Percentiles rank a stretch among this genome's conserved stretches.
Conservation (phyloP, 2,797 vertebrate genomes). For the Lepidocolaptes lacrymiger region DNA sequence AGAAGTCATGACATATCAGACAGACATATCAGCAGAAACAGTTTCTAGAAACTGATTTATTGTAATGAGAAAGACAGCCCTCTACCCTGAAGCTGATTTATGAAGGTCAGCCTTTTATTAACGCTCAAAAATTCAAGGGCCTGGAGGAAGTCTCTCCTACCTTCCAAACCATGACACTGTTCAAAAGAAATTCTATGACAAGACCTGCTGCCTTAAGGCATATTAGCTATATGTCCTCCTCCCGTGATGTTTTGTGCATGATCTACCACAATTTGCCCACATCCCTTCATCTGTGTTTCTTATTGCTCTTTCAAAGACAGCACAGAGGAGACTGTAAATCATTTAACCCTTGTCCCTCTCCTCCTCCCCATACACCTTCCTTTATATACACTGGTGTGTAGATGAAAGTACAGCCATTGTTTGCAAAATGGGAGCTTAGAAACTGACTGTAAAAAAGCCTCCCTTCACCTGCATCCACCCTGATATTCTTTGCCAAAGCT, state of each 20-base stretch:
- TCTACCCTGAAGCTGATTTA: not conserved
- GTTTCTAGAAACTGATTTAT: not conserved
- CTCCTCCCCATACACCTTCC: not conserved
- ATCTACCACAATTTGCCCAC: not conserved
- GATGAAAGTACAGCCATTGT: not conserved
- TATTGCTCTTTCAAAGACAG: not conserved
- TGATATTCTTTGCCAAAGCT: not conserved
- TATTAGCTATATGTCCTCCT: rapidly evolving
- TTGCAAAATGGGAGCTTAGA: not conserved
- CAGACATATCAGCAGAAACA: not conserved
- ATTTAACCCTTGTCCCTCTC: not conserved
- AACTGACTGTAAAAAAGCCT: not conserved
- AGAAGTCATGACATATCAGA: not conserved
- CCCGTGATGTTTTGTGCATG: rapidly evolving
- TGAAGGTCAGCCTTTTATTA: not conserved
- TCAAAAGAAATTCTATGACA: not conserved
- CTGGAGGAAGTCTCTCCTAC: not conserved
- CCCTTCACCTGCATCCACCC: not conserved
- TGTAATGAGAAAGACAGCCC: not conserved
- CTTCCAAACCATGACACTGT: not conserved
- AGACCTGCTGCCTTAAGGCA: not conserved
- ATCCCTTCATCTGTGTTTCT: not conserved
- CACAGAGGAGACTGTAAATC: not conserved
- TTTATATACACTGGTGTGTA: not conserved
- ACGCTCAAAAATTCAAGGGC: not conserved